phyloP scores from a whole-genome alignment of 2,113 vertebrate species.

The Arothron firmamentum region DNA sequence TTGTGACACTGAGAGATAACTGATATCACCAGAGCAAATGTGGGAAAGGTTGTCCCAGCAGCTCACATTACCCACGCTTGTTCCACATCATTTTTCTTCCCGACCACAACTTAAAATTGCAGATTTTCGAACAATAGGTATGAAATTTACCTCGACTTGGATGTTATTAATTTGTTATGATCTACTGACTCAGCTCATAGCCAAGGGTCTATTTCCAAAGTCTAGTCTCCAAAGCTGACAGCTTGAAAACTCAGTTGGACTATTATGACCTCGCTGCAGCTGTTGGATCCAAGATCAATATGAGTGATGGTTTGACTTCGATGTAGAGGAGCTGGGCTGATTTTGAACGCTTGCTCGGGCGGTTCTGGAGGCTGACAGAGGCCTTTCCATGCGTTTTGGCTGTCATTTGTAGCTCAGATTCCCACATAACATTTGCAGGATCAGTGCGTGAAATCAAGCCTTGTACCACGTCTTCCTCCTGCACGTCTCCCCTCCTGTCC shows the following conservation, averaged over 20 bases:
- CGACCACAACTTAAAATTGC: neutral
- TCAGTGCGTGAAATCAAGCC: slow-evolving; percentile 51
- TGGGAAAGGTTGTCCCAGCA: neutral
- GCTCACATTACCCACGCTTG: too few relatives aligned
- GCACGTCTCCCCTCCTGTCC: slow-evolving; percentile 21
- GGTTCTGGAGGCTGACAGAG: slow-evolving; percentile 30
- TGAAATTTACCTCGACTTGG: neutral
- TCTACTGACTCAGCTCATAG: too few relatives aligned
- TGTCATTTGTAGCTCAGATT: slow-evolving; percentile 63
- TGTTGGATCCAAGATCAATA: slow-evolving; percentile 7
- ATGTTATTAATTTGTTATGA: too few relatives aligned
- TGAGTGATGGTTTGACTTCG: slow-evolving; percentile 27
- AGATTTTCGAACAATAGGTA: neutral
- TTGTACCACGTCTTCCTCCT: neutral
- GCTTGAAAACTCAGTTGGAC: slow-evolving; percentile 9
- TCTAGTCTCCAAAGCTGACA: slow-evolving; percentile 7
- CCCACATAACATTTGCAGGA: slow-evolving; percentile 63
- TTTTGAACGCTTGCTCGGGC: slow-evolving; percentile 25
- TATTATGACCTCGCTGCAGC: slow-evolving; percentile 17
- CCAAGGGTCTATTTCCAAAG: slow-evolving; percentile 1
- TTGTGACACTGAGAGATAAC: slow-evolving; percentile 26
- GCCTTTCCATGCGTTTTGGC: slow-evolving; percentile 51
- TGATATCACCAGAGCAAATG: slow-evolving; percentile 8
- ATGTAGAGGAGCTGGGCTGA: slow-evolving; percentile 10
- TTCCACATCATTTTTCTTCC: neutral